Conservation (phyloP, 1,140 invertebrate genomes). For the Tetragnatha versicolor region DNA sequence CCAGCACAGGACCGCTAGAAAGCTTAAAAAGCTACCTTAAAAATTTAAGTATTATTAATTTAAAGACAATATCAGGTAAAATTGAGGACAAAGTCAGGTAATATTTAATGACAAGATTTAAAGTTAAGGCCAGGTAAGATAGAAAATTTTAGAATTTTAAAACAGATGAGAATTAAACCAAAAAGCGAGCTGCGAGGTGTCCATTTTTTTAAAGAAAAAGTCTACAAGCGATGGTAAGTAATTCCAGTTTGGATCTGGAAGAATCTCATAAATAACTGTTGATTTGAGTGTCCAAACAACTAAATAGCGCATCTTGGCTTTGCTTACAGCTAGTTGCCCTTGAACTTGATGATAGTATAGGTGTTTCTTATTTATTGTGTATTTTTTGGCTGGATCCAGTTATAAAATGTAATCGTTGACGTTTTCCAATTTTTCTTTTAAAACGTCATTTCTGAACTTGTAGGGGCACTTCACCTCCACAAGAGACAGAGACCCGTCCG, state of each 20-base stretch:
- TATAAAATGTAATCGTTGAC: not conserved
- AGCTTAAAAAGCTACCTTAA: too few relatives aligned
- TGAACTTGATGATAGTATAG: not conserved
- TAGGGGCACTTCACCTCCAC: not conserved
- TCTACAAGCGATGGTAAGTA: not conserved
- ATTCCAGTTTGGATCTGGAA: not conserved
- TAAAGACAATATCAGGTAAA: too few relatives aligned
- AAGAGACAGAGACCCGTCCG: not conserved
- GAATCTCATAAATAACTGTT: not conserved
- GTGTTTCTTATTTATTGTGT: not conserved
- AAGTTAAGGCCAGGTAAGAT: too few relatives aligned
- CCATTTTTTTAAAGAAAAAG: not conserved
- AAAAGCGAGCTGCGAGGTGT: too few relatives aligned
- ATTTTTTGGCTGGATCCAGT: not conserved
- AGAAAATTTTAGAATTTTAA: too few relatives aligned
- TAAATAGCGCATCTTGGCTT: not conserved
- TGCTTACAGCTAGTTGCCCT: not conserved
- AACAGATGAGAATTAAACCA: too few relatives aligned
- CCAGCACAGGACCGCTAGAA: too few relatives aligned
- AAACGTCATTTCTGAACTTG: not conserved
- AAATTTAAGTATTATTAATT: too few relatives aligned
- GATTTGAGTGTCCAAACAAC: not conserved
- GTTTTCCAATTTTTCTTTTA: not conserved
- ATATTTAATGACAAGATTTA: too few relatives aligned
- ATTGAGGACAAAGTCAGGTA: too few relatives aligned